Evolutionary conservation across 2,888 invertebrate species (phyloP).

Genomic region (Netelia virgata): DNA sequence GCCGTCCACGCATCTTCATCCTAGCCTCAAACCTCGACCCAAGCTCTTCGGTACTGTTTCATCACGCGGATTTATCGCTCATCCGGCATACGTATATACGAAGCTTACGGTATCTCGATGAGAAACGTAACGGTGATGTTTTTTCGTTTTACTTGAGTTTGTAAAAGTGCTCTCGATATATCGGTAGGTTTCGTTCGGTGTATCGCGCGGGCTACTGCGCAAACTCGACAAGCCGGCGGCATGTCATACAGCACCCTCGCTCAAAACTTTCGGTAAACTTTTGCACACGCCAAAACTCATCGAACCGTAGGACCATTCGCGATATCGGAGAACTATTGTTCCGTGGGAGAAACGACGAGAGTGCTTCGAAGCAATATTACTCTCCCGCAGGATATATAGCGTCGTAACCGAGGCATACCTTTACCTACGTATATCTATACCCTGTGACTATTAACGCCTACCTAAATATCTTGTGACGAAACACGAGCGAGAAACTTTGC

Average conservation of each 20-base stretch:
- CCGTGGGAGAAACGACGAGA: conserved; percentile 6
- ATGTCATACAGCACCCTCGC: neutral
- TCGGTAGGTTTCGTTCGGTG: too few species aligned
- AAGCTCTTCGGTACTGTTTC: neutral
- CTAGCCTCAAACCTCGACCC: neutral
- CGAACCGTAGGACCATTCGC: neutral
- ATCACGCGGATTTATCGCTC: conserved; percentile 1
- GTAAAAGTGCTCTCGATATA: too few species aligned
- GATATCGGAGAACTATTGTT: conserved; percentile 12
- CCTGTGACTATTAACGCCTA: conserved; percentile 7
- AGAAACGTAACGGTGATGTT: too few species aligned
- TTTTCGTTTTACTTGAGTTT: too few species aligned
- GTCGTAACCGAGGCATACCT: neutral
- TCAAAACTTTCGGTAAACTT: conserved; percentile 14
- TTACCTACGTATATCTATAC: neutral
- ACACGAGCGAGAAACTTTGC: conserved; percentile 3
- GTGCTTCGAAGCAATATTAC: conserved; percentile 36
- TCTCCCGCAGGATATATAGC: neutral
- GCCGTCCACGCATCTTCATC: neutral
- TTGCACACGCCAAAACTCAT: conserved; percentile 8
- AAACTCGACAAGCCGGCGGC: neutral
- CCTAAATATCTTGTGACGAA: conserved; percentile 10
- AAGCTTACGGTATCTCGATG: too few species aligned
- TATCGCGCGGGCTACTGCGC: neutral
- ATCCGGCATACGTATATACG: neutral